These are phyloP conservation scores for Tamias sibiricus DNA, from an alignment of 2,113 vertebrate species.

Conservation along the genomic window DNA sequence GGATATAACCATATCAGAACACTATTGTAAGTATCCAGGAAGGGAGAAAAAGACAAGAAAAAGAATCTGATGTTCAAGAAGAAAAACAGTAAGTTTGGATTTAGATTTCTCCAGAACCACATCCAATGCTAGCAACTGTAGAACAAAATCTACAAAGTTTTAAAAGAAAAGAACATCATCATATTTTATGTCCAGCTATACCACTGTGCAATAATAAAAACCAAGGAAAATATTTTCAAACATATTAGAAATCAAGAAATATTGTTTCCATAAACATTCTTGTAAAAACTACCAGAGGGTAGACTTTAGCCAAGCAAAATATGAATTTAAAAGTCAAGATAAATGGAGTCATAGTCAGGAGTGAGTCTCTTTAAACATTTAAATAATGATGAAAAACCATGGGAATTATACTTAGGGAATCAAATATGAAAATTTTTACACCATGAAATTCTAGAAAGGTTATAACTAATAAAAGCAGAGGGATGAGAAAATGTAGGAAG, in stretches of 20 bases:
- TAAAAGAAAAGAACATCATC: slow-evolving; percentile 50
- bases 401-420: slow-evolving; percentile 39
- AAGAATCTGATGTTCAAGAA: background rate
- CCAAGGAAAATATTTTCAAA: slow-evolving; percentile 63
- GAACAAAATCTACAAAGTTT: slow-evolving; percentile 39
- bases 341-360: slow-evolving; percentile 34
- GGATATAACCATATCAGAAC: background rate
- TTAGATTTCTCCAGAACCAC: background rate
- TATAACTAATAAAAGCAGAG: slow-evolving; percentile 56
- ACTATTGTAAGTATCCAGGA: background rate
- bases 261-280: slow-evolving; percentile 70
- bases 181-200: slow-evolving; percentile 54
- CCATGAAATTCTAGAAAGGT: slow-evolving; percentile 43
- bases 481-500: slow-evolving; percentile 26
- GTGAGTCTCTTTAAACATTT: slow-evolving; percentile 61
- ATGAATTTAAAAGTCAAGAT: slow-evolving; percentile 60
- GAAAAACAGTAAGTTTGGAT: slow-evolving; percentile 15
- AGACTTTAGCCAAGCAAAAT: slow-evolving; percentile 66
- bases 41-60: background rate
- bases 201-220: slow-evolving; percentile 68
- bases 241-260: slow-evolving; percentile 71
- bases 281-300: slow-evolving; percentile 62
- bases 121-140: background rate
- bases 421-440: slow-evolving; percentile 21
- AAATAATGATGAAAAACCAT: slow-evolving; percentile 26